Percentiles rank a stretch among this genome's conserved stretches.
These are phyloP conservation scores for Rhizomys pruinosus DNA, from an alignment of 2,113 vertebrate species.

Conservation along the genomic window DNA sequence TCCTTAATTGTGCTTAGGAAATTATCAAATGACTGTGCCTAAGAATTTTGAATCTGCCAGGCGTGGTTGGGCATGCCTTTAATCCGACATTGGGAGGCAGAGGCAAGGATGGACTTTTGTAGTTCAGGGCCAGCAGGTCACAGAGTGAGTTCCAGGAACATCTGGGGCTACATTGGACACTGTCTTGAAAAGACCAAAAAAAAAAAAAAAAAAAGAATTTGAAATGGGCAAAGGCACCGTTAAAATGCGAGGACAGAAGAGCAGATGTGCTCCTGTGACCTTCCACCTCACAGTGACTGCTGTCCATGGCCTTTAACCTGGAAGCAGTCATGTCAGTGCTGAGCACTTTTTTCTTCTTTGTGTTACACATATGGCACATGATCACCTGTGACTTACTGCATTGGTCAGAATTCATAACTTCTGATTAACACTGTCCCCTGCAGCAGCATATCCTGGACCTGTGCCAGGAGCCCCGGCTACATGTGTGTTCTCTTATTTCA, in stretches of 20 bases:
- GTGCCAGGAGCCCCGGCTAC: not conserved
- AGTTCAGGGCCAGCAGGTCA: too few relatives aligned
- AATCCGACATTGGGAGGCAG: too few relatives aligned
- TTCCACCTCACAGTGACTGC: slow-evolving; percentile 24
- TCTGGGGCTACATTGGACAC: too few relatives aligned
- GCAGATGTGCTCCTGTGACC: slow-evolving; percentile 36
- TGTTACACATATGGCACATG: not conserved
- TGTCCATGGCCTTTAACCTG: slow-evolving; percentile 53
- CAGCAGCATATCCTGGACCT: not conserved
- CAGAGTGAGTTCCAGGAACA: too few relatives aligned
- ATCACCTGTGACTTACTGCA: rapidly evolving
- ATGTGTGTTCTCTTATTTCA: not conserved
- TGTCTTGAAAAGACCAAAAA: too few relatives aligned
- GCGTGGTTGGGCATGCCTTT: too few relatives aligned
- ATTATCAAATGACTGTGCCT: not conserved
- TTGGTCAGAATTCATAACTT: not conserved
- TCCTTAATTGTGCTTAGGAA: not conserved
- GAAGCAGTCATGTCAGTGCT: slow-evolving; percentile 42
- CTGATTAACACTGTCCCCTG: not conserved
- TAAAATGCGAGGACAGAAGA: not conserved
- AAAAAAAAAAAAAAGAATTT: too few relatives aligned
- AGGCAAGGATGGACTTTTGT: too few relatives aligned
- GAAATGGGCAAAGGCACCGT: not conserved
- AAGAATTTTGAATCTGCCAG: not conserved
- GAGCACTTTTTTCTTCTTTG: not conserved